Evolutionary conservation across 2,113 vertebrate genomes (phyloP).

Genomic region (Paracanthobrama guichenoti): DNA sequence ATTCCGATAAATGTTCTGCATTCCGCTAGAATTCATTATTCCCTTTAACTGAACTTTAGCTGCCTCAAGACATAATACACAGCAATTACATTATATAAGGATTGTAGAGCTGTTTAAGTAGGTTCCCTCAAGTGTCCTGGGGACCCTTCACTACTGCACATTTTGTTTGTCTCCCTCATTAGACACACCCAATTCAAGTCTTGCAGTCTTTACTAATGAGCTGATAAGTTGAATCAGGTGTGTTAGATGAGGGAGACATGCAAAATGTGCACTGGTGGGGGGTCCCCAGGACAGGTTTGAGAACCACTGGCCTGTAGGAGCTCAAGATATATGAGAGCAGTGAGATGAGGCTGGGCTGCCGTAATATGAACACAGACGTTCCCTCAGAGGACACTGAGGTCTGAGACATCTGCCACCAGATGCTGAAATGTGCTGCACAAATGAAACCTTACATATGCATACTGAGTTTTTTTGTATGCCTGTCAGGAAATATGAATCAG

Average conservation of each 20-base stretch:
- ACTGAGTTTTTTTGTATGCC: background rate
- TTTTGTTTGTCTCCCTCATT: no score
- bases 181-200: no score
- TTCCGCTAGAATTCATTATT: background rate
- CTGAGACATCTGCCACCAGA: background rate
- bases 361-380: constrained; percentile 1
- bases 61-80: background rate
- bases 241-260: no score
- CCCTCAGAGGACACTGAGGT: background rate
- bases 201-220: no score
- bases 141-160: no score
- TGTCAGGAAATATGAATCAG: background rate
- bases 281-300: no score
- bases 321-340: background rate
- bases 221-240: no score
- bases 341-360: background rate
- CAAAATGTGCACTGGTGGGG: no score
- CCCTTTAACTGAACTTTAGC: background rate
- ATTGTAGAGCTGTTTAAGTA: background rate
- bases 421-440: background rate
- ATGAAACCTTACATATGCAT: background rate
- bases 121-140: background rate
- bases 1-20: background rate
- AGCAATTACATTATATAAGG: background rate
- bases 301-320: background rate